phyloP scores from a whole-genome alignment of 2,797 vertebrate genomes.

The Huso huso region DNA sequence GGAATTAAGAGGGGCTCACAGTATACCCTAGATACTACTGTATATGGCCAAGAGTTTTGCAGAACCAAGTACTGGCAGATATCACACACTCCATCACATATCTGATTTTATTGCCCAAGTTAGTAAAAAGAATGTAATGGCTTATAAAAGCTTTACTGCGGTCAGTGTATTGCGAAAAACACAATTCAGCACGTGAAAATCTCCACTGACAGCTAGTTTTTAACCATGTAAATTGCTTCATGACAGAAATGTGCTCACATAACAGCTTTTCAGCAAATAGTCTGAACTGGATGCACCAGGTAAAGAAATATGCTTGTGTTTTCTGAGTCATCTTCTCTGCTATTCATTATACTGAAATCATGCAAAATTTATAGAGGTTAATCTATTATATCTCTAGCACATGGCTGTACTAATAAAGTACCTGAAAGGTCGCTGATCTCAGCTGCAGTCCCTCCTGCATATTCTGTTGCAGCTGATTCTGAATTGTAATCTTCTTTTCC shows the following conservation, averaged over 20 bases:
- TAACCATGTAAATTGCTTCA: no score
- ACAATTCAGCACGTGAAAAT: constrained; percentile 6
- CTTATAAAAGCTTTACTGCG: constrained; percentile 43
- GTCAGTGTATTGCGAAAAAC: constrained; percentile 30
- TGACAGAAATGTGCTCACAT: no score
- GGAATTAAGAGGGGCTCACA: constrained; percentile 24
- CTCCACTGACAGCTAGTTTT: no score
- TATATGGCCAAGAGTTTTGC: constrained; percentile 19
- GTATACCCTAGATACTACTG: constrained; percentile 28
- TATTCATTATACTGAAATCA: no score
- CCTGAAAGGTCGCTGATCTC: constrained; percentile 90
- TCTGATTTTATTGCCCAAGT: constrained; percentile 33
- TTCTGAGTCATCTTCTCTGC: no score
- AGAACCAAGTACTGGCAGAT: constrained; percentile 15
- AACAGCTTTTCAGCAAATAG: no score
- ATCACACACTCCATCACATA: constrained; percentile 28
- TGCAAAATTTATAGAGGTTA: no score
- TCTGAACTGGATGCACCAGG: no score
- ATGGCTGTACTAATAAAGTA: constrained; percentile 32
- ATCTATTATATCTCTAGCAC: no score
- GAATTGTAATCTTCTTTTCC: constrained; percentile 94
- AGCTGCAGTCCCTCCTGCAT: constrained; percentile 95
- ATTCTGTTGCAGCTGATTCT: constrained; percentile 91
- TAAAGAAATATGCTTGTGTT: no score
- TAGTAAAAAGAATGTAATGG: constrained; percentile 49